Conservation (phyloP, 2,113 vertebrate genomes). For the Patagioenas fasciata region DNA sequence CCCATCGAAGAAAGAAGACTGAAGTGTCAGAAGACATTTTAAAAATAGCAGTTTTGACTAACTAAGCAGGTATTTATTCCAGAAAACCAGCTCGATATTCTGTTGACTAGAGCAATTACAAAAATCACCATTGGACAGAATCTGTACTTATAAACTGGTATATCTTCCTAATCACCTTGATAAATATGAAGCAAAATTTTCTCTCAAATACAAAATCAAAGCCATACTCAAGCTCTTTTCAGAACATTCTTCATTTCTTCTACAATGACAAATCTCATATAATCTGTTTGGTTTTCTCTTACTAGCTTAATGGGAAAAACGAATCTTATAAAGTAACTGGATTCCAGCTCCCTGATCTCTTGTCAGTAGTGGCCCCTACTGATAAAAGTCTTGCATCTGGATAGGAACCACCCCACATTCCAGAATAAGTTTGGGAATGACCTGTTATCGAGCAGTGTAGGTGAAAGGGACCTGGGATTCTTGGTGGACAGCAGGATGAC, state of each 20-base stretch:
- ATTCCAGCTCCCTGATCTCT: not conserved
- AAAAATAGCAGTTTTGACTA: not conserved
- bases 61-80: not conserved
- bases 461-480: too few relatives aligned
- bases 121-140: not conserved
- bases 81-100: not conserved
- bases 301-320: not conserved
- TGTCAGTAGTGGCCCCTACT: constrained; percentile 76
- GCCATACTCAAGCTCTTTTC: not conserved
- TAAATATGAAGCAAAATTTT: not conserved
- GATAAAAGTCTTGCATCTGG: too few relatives aligned
- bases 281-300: not conserved
- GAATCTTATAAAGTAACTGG: not conserved
- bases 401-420: too few relatives aligned
- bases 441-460: too few relatives aligned
- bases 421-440: too few relatives aligned
- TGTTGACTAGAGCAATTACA: not conserved
- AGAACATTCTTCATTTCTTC: not conserved
- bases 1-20: not conserved
- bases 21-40: not conserved
- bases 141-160: not conserved
- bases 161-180: not conserved
- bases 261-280: not conserved
- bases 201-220: not conserved
- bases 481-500: too few relatives aligned